phyloP scores from a whole-genome alignment of 2,888 invertebrate genomes.

The Agelastica alni region DNA sequence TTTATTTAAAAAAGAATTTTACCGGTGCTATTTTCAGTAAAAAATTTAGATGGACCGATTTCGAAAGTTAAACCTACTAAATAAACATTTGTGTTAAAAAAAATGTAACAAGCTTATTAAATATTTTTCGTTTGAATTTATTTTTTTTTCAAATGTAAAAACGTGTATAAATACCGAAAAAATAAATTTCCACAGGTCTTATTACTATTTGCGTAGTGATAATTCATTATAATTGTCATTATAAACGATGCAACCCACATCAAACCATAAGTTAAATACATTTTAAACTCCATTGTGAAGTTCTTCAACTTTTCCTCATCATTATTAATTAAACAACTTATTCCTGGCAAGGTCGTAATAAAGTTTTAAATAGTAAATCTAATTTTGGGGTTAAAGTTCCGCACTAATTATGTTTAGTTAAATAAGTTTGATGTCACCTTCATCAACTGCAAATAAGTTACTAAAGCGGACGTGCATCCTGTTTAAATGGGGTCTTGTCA shows the following conservation, averaged over 20 bases:
- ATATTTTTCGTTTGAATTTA: too few relatives aligned
- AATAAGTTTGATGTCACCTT: conserved; percentile 38
- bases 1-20: too few relatives aligned
- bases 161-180: too few relatives aligned
- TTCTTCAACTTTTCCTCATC: conserved; percentile 35
- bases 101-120: too few relatives aligned
- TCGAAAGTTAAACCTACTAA: too few relatives aligned
- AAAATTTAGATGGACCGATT: too few relatives aligned
- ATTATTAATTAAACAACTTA: conserved; percentile 38
- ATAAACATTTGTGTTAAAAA: too few relatives aligned
- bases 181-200: too few relatives aligned
- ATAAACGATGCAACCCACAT: conserved; percentile 15
- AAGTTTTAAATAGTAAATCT: conserved; percentile 43
- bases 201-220: too few relatives aligned
- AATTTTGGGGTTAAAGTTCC: conserved; percentile 38
- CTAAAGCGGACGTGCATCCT: conserved; percentile 6
- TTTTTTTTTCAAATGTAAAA: too few relatives aligned
- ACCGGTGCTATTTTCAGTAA: too few relatives aligned
- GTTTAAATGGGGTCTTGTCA: conserved; percentile 6
- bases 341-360: conserved; percentile 35
- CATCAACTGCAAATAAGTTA: conserved; percentile 21
- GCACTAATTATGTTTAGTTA: conserved; percentile 39
- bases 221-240: background rate
- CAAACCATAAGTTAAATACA: conserved; percentile 6
- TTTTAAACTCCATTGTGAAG: conserved; percentile 31